Base-by-base conservation (phyloP, 1,140 invertebrate species). In the Alviniconcha marisindica region DNA sequence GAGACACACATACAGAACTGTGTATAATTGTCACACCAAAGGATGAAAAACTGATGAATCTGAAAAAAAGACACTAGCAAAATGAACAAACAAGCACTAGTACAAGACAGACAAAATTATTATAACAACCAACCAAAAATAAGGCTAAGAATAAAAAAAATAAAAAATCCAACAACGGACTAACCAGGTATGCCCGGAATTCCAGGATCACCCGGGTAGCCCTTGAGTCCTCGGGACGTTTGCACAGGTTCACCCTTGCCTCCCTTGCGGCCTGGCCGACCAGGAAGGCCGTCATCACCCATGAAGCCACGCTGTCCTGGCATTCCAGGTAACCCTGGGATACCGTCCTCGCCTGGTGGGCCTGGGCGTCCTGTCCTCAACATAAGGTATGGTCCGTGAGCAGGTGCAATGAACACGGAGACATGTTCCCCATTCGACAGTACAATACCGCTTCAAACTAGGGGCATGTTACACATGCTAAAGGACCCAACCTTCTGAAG, bases 151-250 rank as follows among this genome's bases (percentile, higher is more conserved):
- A 54, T 54, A 14, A 54, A 54, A 54, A 54, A 54, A 54, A 54
- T 54, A 54, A 54, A 54, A 54, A n/a, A n/a, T n/a, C n/a, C n/a
- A n/a, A n/a, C n/a, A n/a, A n/a, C n/a, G n/a, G 28, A 48, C 77
- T 81, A 33, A 74, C 44, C 77, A 42, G 10, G 40, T 28, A 85
- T 28, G 77, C 83, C 82, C 7, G 91, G 91, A 85, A 85, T 92
- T 85, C 95, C 95, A 33, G 93, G 73, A 21, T 77, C 82, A 44
- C 86, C 86, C n/a, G 79, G 74, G 15, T 56, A 76, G 10, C 85
- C 85, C 24, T 78, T 77, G 33, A 48, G 44, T 33, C 86, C 86
- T 54, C 33, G 38, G 15, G 33, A 14, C 5, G 28, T 40, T 33
- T 60, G 31, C 51, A 83, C 83, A n/a, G 69, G 44, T 4, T 84